phyloP scores from a whole-genome alignment of 2,797 vertebrate genomes.

The Echeneis naucrates region DNA sequence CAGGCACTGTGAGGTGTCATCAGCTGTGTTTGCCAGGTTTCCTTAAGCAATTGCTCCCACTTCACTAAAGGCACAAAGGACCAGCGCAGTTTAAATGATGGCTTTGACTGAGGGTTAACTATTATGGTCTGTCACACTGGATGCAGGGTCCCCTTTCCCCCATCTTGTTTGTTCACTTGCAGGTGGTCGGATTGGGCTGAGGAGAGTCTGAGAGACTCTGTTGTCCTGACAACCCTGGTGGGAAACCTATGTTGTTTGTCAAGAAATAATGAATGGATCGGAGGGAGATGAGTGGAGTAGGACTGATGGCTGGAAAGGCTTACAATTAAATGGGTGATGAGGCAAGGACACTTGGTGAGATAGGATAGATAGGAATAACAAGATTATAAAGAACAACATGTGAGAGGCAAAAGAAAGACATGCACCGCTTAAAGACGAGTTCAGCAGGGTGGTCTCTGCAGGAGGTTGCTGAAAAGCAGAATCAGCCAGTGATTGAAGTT shows the following conservation, averaged over 20 bases:
- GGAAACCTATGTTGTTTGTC: conserved; percentile 75
- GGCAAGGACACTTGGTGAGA: conserved; percentile 34
- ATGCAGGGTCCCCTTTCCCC: conserved; percentile 32
- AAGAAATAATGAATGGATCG: conserved; percentile 57
- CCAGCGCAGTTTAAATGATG: conserved; percentile 9
- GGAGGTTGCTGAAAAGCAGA: conserved; percentile 31
- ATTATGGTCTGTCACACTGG: conserved; percentile 26
- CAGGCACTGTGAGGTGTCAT: conserved; percentile 32
- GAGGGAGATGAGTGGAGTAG: conserved; percentile 54
- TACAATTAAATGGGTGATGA: conserved; percentile 55
- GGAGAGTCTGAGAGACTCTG: conserved; percentile 40
- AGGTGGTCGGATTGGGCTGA: conserved; percentile 47
- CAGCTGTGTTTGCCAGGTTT: conserved; percentile 37
- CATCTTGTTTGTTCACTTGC: conserved; percentile 68
- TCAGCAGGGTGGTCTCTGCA: conserved; percentile 10
- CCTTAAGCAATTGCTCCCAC: conserved; percentile 13
- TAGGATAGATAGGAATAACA: conserved; percentile 38
- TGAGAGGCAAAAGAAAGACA: conserved; percentile 24
- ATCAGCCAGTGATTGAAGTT: conserved; percentile 7
- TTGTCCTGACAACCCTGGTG: conserved; percentile 75
- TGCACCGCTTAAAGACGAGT: conserved; percentile 7
- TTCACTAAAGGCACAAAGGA: conserved; percentile 40
- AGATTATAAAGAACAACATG: conserved; percentile 37
- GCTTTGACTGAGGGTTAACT: conserved; percentile 32
- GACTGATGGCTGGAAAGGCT: conserved; percentile 44